These are phyloP conservation scores for Pseudomyrmex cubaensis DNA, from an alignment of 1,140 invertebrate genomes.

Conservation along the genomic window DNA sequence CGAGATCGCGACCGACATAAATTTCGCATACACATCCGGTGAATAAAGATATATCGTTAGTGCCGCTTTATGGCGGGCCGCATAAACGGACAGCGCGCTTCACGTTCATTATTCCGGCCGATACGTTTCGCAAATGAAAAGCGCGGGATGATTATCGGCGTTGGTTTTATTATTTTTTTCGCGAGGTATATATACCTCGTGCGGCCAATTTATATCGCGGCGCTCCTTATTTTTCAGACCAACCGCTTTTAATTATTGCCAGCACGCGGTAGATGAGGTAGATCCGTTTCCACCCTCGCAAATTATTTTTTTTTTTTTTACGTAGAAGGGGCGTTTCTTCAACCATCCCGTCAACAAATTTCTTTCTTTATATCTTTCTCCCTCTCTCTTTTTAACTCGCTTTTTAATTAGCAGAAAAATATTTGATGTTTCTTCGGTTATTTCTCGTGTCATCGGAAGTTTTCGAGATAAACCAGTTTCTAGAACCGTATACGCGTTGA, in stretches of 20 bases:
- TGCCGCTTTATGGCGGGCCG: constrained; percentile 29
- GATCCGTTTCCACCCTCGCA: background rate
- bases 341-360: background rate
- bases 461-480: background rate
- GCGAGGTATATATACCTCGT: background rate
- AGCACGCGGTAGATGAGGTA: background rate
- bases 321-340: background rate
- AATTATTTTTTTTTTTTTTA: background rate
- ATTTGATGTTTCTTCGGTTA: no score
- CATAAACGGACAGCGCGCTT: constrained; percentile 31
- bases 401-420: no score
- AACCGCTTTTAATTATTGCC: constrained; percentile 37
- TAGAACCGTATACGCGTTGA: background rate
- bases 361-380: background rate
- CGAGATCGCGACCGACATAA: constrained; percentile 39
- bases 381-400: no score
- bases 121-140: constrained; percentile 46
- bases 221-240: constrained; percentile 14
- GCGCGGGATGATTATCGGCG: constrained; percentile 28
- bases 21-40: constrained; percentile 20
- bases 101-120: constrained; percentile 19
- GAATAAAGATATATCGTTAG: constrained; percentile 47
- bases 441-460: background rate
- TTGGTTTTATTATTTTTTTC: background rate
- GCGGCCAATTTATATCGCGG: constrained; percentile 14